phyloP scores from a whole-genome alignment of 2,888 invertebrate species.

The Apamea anceps region DNA sequence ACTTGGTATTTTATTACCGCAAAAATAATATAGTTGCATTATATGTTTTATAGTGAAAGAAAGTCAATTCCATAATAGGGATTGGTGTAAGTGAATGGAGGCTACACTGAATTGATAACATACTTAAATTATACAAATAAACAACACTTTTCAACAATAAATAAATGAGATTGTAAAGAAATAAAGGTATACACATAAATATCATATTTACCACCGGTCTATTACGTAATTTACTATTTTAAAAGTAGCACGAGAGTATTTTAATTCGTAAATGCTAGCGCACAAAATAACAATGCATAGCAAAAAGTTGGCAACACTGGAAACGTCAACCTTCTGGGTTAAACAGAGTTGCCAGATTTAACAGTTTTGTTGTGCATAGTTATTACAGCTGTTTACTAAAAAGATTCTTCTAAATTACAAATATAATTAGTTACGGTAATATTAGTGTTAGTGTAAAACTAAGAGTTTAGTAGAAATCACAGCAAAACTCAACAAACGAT shows the following conservation, averaged over 20 bases:
- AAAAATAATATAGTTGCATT: neutral
- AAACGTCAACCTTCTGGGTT: conserved; percentile 18
- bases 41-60: neutral
- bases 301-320: conserved; percentile 47
- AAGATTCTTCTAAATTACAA: conserved; percentile 42
- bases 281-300: conserved; percentile 48
- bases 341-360: conserved; percentile 29
- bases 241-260: conserved; percentile 66
- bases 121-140: conserved; percentile 61
- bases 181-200: conserved; percentile 28
- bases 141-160: conserved; percentile 60
- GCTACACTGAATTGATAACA: conserved; percentile 59
- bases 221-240: conserved; percentile 47
- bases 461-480: conserved; percentile 84
- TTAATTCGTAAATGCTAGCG: conserved; percentile 51
- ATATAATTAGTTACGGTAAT: conserved; percentile 60
- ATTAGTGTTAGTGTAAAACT: conserved; percentile 56
- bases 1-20: neutral
- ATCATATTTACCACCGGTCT: conserved; percentile 46
- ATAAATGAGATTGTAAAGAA: conserved; percentile 40
- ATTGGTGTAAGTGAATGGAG: conserved; percentile 21
- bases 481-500: conserved; percentile 80
- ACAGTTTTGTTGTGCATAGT: conserved; percentile 27
- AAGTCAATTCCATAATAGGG: conserved; percentile 7
- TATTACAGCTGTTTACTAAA: conserved; percentile 34